Evolutionary conservation across 2,113 vertebrate species (phyloP).

Genomic region (Alectura lathami): DNA sequence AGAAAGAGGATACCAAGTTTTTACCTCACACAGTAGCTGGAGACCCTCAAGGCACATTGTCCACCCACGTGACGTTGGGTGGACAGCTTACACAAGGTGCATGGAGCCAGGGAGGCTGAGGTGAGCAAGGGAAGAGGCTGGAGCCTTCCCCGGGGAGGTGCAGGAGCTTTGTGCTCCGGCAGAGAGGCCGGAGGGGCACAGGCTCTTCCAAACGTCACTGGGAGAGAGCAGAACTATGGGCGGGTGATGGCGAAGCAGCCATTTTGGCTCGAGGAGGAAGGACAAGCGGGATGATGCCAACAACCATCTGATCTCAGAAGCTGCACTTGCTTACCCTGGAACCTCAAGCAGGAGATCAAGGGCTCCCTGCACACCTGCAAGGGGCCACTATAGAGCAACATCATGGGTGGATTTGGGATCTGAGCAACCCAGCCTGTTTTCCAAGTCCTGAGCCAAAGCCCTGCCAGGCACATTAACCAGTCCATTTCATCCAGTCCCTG

Average conservation of each 20-base stretch:
- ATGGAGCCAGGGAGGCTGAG: background rate
- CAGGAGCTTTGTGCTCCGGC: background rate
- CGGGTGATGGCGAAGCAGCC: background rate
- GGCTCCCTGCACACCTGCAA: background rate
- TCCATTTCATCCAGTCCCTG: background rate
- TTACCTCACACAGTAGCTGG: no score
- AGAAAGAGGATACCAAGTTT: no score
- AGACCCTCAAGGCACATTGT: no score
- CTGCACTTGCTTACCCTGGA: background rate
- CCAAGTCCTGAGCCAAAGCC: background rate
- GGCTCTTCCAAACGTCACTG: background rate
- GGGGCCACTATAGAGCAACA: accelerated
- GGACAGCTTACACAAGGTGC: no score
- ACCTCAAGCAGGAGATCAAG: background rate
- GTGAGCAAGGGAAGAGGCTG: background rate
- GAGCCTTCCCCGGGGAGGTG: background rate
- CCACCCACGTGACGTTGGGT: background rate
- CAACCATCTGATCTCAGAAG: background rate
- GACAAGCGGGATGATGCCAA: background rate
- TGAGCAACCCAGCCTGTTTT: background rate
- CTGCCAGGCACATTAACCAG: background rate
- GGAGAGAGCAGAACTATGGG: background rate
- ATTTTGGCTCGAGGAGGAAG: background rate
- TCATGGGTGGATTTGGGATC: accelerated
- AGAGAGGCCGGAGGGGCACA: background rate